These are phyloP conservation scores for Philaethria dido DNA, from an alignment of 2,888 invertebrate genomes.

Conservation along the genomic window DNA sequence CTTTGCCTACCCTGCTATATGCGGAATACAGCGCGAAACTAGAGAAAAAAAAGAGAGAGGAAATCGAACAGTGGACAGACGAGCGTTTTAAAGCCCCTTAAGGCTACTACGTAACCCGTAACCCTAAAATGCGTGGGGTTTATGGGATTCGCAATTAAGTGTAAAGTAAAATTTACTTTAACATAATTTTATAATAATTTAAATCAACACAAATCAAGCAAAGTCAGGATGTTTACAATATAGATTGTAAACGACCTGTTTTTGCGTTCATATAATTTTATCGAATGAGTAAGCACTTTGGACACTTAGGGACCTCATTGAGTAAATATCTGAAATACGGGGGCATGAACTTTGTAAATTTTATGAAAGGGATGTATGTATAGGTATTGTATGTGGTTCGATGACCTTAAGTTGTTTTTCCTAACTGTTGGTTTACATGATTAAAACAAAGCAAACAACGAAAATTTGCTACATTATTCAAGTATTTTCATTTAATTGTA, in stretches of 20 bases:
- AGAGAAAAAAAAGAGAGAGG: too few relatives aligned
- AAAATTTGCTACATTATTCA: not conserved
- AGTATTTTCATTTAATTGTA: too few relatives aligned
- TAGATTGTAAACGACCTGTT: not conserved
- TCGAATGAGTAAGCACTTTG: not conserved
- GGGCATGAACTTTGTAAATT: not conserved
- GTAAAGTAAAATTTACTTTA: too few relatives aligned
- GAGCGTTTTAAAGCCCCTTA: too few relatives aligned
- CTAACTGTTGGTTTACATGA: not conserved
- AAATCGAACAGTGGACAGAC: too few relatives aligned
- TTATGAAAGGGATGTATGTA: not conserved
- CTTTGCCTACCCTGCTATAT: too few relatives aligned
- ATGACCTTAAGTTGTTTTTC: not conserved
- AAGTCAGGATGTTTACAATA: not conserved
- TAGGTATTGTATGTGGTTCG: not conserved
- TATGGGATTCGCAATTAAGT: too few relatives aligned
- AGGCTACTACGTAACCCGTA: too few relatives aligned
- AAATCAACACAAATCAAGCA: not conserved
- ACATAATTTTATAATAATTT: too few relatives aligned
- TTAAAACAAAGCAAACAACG: not conserved
- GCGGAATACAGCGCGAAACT: too few relatives aligned
- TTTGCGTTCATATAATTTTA: not conserved
- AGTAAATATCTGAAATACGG: not conserved
- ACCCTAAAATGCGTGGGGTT: too few relatives aligned
- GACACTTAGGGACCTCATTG: not conserved